Evolutionary conservation across 2,797 vertebrate species (phyloP), one percentile per base, ranked within the genome.

Genomic region (Muraenolepis orangiensis): DNA sequence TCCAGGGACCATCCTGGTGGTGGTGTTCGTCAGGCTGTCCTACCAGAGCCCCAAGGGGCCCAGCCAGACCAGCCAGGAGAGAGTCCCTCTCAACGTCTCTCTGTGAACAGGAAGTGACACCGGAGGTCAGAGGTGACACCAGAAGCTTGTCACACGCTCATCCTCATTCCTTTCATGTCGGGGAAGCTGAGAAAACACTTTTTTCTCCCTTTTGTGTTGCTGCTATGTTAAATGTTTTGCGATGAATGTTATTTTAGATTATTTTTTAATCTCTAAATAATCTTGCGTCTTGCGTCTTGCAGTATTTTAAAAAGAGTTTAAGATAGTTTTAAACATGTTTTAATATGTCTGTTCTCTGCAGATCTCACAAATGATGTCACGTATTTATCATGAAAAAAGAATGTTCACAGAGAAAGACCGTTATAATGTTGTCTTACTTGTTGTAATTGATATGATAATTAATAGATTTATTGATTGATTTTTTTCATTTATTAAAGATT

Each of bases 1-100:
- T 88, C 13, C 85, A 94, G 94, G 93, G 46, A 86, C 83, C 2
- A 93, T 94, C 73, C 89, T 94, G 26, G 88, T 90, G 26, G 90
- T 94, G 23, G 80, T 93, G 23, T 94, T 94, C 86, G 90, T 93
- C 80, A 88, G 91, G 74, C 85, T 94, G 70, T 94, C 93, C 75
- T 94, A 93, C 83, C 92, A 93, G 87, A 93, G 92, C 70, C 91
- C 91, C 67, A 91, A 93, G 80, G 81, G 74, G 6, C 81, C 84
- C 0, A 90, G 86, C 72, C 92, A 90, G 84, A 80, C 82, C 36
- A 92, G 86, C 82, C 93, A 93, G 84, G 94, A 94, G 78, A 87
- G 87, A 82, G 85, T 90, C 42, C 93, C 92, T 11, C 87, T 94
- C 18, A 92, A 90, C 73, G 91, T 87, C n/a, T 90, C 91, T 18